A percentile compares a stretch with the other conserved stretches of the same genome.
Conservation (phyloP, 2,888 invertebrate genomes). For the Petrolisthes manimaculis region DNA sequence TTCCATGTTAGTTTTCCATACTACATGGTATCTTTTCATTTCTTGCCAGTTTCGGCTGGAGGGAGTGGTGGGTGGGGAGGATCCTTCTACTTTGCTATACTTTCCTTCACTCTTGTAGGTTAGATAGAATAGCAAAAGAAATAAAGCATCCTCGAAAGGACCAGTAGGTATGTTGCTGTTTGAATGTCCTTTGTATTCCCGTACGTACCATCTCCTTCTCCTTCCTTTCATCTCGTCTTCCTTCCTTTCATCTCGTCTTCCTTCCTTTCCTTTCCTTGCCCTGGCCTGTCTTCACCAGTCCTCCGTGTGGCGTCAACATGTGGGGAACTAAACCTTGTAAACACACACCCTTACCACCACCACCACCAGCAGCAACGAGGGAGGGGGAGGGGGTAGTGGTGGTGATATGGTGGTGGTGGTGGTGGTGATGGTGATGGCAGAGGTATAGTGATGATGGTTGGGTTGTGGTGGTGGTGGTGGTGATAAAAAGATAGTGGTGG, state of each 20-base stretch:
- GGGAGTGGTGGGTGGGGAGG: no score
- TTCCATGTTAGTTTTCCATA: neutral
- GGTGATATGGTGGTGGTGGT: no score
- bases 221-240: neutral
- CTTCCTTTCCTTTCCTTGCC: neutral
- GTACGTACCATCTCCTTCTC: neutral
- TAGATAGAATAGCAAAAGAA: no score
- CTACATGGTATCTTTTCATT: no score
- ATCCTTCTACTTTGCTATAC: no score
- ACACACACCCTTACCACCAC: no score
- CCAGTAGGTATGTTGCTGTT: no score
- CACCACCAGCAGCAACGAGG: neutral
- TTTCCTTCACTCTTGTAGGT: no score
- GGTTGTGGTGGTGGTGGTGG: neutral
- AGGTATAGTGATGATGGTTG: neutral
- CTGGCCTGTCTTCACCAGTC: neutral
- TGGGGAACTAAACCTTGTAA: no score
- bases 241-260: neutral
- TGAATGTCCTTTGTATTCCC: no score
- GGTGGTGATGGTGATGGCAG: neutral
- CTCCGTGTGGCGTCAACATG: neutral
- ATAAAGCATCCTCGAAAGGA: no score
- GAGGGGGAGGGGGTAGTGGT: neutral
- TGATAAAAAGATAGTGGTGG: neutral
- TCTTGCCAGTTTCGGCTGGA: no score